Base-by-base conservation (phyloP, 2,888 invertebrate genomes). In the Neelides folsomi region DNA sequence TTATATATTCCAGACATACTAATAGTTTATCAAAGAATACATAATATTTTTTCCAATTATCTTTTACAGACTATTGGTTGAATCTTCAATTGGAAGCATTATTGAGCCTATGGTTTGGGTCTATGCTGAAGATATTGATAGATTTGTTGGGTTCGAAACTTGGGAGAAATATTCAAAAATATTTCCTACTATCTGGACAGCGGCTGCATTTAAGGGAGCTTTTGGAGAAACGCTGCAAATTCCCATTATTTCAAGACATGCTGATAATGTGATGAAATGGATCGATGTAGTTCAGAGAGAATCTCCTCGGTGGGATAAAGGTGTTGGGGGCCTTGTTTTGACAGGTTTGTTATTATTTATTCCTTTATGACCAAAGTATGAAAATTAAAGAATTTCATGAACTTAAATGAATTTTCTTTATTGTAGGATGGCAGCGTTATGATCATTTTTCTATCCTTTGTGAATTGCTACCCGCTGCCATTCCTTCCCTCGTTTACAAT, bases 201-300 rank as follows among this genome's bases (percentile, higher is more conserved):
- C 82, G 0, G 81, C 83, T 27, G 86, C 88, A 0, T 90, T 80
- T 67, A 90, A 90, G 72, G 90, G 90, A 1, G 86, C 89, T 0
- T 84, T 85, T 54, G 84, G 86, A 0, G 82, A 83, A 68, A 80
- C 79, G 2, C 65, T 81, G 43, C 76, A 78, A 62, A 74, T 82
- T 54, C 81, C 82, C 5, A 79, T 81, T 54, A 74, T 79, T 13
- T 75, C 77, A 59, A 72, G 79, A 44, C 82, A 83, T 69, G 70
- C 82, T 47, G 81, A 82, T 66, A 83, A 83, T 66, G 81, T 81
- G 66, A 70, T 81, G 55, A 72, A 79, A 47, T 83, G 83, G 83
- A 66, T 70, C 41, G 62, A 66, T 39, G 69, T 70, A 6, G 57
- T 70, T 40, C 64, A 66, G 16, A 47, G 64, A 49, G 61, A 58